These are phyloP conservation scores for Platycnemis pennipes DNA, from an alignment of 2,888 invertebrate species.

Conservation along the genomic window DNA sequence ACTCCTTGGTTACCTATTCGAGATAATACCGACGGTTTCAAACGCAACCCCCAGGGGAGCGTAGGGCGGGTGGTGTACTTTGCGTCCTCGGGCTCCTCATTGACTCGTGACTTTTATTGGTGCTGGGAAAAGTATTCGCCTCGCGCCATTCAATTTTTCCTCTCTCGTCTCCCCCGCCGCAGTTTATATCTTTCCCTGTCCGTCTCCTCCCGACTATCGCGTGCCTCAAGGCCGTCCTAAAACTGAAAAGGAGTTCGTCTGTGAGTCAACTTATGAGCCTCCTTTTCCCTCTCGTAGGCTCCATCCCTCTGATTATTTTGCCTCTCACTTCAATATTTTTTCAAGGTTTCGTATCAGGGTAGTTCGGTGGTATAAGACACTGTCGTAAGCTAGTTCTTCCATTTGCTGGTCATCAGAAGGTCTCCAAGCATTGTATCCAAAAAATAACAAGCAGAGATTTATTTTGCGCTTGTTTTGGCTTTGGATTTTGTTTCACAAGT, in stretches of 20 bases:
- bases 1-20: no score
- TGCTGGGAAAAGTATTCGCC: not conserved
- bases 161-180: not conserved
- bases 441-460: not conserved
- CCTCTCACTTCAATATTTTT: not conserved
- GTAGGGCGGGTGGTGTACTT: not conserved
- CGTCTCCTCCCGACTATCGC: not conserved
- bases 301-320: not conserved
- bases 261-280: not conserved
- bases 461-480: not conserved
- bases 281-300: not conserved
- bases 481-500: constrained; percentile 20
- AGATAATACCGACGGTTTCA: no score
- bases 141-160: not conserved
- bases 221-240: not conserved
- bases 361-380: not conserved
- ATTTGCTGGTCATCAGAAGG: not conserved
- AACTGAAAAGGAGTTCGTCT: not conserved
- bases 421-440: not conserved
- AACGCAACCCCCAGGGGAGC: not conserved
- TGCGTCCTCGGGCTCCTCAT: not conserved
- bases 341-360: not conserved
- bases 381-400: not conserved
- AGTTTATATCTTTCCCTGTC: not conserved
- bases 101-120: not conserved